Conservation (phyloP, 2,113 vertebrate species). For the Calonectris borealis region DNA sequence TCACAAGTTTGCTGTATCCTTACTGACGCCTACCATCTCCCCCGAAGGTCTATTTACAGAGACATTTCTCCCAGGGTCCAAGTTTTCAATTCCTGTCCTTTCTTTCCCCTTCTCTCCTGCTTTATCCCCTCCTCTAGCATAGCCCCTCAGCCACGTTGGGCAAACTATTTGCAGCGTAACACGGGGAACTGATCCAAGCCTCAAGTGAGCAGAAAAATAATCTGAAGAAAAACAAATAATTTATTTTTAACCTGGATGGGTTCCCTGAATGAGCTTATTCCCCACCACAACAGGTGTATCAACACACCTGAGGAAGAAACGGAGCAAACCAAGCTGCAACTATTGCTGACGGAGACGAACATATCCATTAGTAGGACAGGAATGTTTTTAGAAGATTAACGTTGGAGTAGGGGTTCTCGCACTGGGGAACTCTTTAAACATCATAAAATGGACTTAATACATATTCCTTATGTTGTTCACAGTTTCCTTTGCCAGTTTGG, state of each 20-base stretch:
- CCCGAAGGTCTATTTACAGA: neutral
- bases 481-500: constrained; percentile 66
- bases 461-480: constrained; percentile 63
- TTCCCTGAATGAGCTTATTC: constrained; percentile 2
- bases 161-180: neutral
- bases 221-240: neutral
- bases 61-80: neutral
- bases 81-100: neutral
- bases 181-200: neutral
- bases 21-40: neutral
- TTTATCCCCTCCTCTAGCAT: neutral
- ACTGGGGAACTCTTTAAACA: constrained; percentile 20
- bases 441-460: constrained; percentile 51
- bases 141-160: neutral
- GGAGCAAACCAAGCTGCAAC: neutral
- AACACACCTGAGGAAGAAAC: neutral
- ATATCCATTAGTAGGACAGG: neutral
- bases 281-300: constrained; percentile 16
- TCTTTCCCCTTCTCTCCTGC: neutral
- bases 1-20: constrained; percentile 19
- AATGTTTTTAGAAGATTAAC: neutral
- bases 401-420: neutral
- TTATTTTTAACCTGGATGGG: constrained; percentile 23
- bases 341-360: neutral
- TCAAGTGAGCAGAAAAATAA: neutral